Base-by-base conservation (phyloP, 2,797 vertebrate genomes). In the Atherinosoma microstoma region DNA sequence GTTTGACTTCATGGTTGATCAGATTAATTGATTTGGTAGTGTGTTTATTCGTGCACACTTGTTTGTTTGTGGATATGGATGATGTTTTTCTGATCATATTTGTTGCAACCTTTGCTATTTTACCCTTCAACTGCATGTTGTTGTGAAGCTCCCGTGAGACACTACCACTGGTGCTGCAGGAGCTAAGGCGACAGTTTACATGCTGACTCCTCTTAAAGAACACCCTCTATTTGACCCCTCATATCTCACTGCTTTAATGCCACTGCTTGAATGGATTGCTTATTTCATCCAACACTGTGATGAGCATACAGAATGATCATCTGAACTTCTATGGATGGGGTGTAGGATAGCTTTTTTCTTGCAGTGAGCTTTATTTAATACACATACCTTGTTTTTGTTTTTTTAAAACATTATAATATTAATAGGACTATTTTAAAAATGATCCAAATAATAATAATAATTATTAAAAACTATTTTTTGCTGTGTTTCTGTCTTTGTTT, bases 1-100 rank as follows among this genome's bases (percentile, higher is more conserved):
- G 64, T 87, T 83, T 85, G 63, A 76, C 6, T 80, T 85, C 64
- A 86, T n/a, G 63, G 66, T 75, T 80, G 70, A 84, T 80, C 69
- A 68, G 61, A 12, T 73, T 74, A 70, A 87, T 85, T 70, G 79
- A 88, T 79, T 76, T 67, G 27, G 29, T 2, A 24, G 40, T 20
- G 5, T 76, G 86, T 71, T 84, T 73, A 74, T 71, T 59, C 64
- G 60, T 47, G 81, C 60, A 70, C 36, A 15, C 42, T 60, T 40
- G 22, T 75, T 86, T 85, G 75, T 89, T 66, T 78, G 72, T 73
- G 69, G 67, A 68, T 64, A 45, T 32, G 60, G 63, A 63, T 53
- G 53, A 65, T 58, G 40, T 74, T 85, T 83, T 61, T 64, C 45
- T 51, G 73, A 72, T 80, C 83, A 80, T 70, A 68, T 71, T 80